A percentile compares a stretch with the other conserved stretches of the same genome.
phyloP scores from a whole-genome alignment of 2,888 invertebrate species.

The Geophilus truncorum region DNA sequence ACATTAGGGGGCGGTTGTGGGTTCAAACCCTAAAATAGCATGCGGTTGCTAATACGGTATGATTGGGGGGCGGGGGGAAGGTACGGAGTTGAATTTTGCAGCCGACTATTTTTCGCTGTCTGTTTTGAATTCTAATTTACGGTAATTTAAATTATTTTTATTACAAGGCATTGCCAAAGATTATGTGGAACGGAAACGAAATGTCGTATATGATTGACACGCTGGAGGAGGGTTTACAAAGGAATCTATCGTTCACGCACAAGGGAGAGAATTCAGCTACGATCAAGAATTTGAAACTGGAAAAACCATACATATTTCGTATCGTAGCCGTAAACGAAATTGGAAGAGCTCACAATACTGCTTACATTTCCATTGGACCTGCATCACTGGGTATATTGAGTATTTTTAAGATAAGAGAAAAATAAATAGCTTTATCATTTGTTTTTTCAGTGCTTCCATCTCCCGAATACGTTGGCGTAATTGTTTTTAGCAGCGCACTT shows the following conservation, averaged over 20 bases:
- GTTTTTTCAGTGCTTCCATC: conserved; percentile 6
- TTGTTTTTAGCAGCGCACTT: not conserved
- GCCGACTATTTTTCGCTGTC: not conserved
- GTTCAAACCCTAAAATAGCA: too few relatives aligned
- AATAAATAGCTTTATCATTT: not conserved
- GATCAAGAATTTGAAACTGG: not conserved
- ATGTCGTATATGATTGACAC: conserved; percentile 29
- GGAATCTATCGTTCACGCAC: not conserved
- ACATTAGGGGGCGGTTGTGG: too few relatives aligned
- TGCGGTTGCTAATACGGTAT: too few relatives aligned
- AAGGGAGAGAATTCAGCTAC: conserved; percentile 1
- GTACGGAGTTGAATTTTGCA: too few relatives aligned
- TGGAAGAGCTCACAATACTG: not conserved
- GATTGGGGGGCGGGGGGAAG: too few relatives aligned
- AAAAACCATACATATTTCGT: not conserved
- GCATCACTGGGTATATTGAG: not conserved
- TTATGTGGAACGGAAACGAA: conserved; percentile 22
- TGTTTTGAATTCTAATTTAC: too few relatives aligned
- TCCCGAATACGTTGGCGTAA: not conserved
- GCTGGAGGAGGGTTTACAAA: conserved; percentile 29
- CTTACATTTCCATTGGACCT: not conserved
- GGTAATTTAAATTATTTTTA: not conserved
- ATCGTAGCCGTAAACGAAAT: conserved; percentile 21
- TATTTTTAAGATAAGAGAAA: too few relatives aligned
- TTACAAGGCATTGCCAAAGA: conserved; percentile 19